A percentile compares a stretch with the other conserved stretches of the same genome.
These are phyloP conservation scores for Phataginus tricuspis DNA, from an alignment of 2,797 vertebrate genomes.

Conservation along the genomic window DNA sequence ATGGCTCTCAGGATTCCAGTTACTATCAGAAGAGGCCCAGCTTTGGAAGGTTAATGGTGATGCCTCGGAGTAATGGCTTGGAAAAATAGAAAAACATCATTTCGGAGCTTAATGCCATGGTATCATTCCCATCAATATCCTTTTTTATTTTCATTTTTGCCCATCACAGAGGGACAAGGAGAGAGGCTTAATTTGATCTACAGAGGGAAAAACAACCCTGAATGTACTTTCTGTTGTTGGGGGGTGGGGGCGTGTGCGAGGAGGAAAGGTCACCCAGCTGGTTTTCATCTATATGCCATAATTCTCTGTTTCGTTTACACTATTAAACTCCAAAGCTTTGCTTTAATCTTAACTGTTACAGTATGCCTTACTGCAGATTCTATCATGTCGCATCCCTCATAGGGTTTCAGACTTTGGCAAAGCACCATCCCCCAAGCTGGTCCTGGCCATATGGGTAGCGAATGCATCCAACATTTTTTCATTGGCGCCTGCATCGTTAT, in stretches of 20 bases:
- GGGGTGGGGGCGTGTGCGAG: background rate
- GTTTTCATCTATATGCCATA: constrained; percentile 86
- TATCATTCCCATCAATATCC: constrained; percentile 73
- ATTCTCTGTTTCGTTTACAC: constrained; percentile 89
- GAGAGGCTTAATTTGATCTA: constrained; percentile 85
- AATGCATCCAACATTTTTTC: constrained; percentile 87
- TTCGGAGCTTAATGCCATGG: constrained; percentile 72
- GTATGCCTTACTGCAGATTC: constrained; percentile 85
- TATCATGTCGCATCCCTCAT: constrained; percentile 86
- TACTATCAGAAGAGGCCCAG: constrained; percentile 52
- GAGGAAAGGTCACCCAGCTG: constrained; percentile 83
- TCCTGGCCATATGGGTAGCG: constrained; percentile 83
- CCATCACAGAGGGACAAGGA: constrained; percentile 80
- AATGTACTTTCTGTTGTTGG: constrained; percentile 78
- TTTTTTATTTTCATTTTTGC: constrained; percentile 74
- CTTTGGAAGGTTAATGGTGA: constrained; percentile 71
- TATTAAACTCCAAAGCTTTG: constrained; percentile 84
- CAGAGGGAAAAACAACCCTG: constrained; percentile 81
- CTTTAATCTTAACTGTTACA: constrained; percentile 88
- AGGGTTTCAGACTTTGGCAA: constrained; percentile 85
- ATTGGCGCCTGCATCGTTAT: constrained; percentile 87
- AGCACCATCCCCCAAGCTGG: constrained; percentile 82
- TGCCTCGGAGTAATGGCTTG: constrained; percentile 72
- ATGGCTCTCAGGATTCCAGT: constrained; percentile 47
- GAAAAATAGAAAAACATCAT: constrained; percentile 76